Percentiles rank a stretch among this genome's conserved stretches.
phyloP scores from a whole-genome alignment of 1,140 invertebrate genomes.

The Pentalonia nigronervosa region DNA sequence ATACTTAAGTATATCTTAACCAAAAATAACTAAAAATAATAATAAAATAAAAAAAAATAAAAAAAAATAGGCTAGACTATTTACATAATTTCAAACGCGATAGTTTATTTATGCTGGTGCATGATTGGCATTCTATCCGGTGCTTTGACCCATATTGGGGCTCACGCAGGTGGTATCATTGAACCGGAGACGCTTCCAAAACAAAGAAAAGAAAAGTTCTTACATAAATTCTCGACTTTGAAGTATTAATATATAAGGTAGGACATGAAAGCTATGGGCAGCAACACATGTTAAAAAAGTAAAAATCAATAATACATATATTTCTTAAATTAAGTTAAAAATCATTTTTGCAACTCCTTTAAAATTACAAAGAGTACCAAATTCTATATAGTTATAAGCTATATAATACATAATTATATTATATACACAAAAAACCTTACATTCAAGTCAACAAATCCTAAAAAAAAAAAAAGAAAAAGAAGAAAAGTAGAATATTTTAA shows the following conservation, averaged over 20 bases:
- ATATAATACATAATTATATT: not conserved
- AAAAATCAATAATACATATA: conserved; percentile 18
- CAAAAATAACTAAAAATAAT: conserved; percentile 37
- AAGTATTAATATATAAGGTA: conserved; percentile 20
- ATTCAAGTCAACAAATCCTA: not conserved
- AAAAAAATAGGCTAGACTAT: conserved; percentile 54
- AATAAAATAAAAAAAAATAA: conserved; percentile 37
- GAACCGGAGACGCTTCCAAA: conserved; percentile 56
- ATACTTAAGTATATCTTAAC: conserved; percentile 49
- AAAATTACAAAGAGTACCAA: not conserved
- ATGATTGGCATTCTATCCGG: conserved; percentile 48
- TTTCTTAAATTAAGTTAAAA: not conserved
- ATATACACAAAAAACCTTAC: not conserved
- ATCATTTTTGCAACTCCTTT: not conserved
- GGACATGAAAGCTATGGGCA: conserved; percentile 6
- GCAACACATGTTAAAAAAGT: conserved; percentile 32
- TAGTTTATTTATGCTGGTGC: conserved; percentile 44
- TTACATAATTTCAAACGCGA: conserved; percentile 49
- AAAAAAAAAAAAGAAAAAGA: not conserved
- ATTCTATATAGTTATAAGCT: not conserved
- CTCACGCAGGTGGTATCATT: conserved; percentile 54
- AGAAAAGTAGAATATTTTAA: not conserved
- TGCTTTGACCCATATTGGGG: conserved; percentile 51
- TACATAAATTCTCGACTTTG: conserved; percentile 42
- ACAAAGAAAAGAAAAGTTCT: conserved; percentile 58